Conservation (phyloP, 2,888 invertebrate species). For the Drosophila longiperda region DNA sequence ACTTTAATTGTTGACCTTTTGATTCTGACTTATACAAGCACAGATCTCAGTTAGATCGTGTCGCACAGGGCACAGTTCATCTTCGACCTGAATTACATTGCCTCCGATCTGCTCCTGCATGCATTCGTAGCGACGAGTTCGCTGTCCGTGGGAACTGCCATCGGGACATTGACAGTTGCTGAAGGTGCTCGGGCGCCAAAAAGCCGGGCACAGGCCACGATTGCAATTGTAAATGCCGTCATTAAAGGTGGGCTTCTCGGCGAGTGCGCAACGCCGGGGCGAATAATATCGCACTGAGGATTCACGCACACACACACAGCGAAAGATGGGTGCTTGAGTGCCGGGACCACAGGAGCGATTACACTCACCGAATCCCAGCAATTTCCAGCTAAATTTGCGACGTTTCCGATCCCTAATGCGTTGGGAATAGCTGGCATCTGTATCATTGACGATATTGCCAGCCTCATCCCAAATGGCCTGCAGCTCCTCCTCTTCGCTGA, state of each 20-base stretch:
- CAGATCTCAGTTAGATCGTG: conserved; percentile 84
- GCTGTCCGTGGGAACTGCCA: conserved; percentile 86
- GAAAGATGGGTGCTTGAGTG: conserved; percentile 82
- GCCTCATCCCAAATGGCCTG: conserved; percentile 82
- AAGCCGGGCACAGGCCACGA: conserved; percentile 91
- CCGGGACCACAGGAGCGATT: conserved; percentile 91
- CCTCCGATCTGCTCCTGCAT: conserved; percentile 84
- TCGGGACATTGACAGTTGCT: conserved; percentile 90
- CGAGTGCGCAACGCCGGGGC: conserved; percentile 88
- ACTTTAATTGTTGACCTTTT: background rate
- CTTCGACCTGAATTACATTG: conserved; percentile 85
- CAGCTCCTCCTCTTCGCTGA: conserved; percentile 82
- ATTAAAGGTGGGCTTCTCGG: conserved; percentile 87
- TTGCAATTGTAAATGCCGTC: conserved; percentile 89
- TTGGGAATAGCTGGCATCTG: conserved; percentile 54
- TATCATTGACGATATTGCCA: conserved; percentile 77
- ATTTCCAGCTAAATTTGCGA: conserved; percentile 89
- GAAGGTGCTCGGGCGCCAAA: conserved; percentile 92
- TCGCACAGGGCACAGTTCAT: conserved; percentile 86
- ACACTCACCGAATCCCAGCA: conserved; percentile 91
- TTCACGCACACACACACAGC: conserved; percentile 87
- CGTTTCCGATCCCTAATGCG: conserved; percentile 85
- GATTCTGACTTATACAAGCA: conserved; percentile 69
- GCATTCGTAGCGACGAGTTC: conserved; percentile 90
- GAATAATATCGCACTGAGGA: conserved; percentile 87